Evolutionary conservation across 2,113 vertebrate genomes (phyloP), one percentile per base, ranked within the genome.

Genomic region (Anguilla japonica): DNA sequence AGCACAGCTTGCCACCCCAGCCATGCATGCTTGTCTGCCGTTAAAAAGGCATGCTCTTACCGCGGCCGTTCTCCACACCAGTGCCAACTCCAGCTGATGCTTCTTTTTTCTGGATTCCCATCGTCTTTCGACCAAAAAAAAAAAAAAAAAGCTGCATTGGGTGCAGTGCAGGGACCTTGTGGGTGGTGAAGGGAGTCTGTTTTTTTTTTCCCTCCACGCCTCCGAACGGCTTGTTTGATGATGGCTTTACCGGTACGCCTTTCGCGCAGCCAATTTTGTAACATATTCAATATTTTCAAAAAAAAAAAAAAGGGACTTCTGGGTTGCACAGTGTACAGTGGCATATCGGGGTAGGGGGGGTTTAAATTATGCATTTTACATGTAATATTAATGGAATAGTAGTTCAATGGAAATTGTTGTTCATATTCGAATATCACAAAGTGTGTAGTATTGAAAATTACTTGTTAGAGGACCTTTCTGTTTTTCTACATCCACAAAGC

Each of bases 261-360:
- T 43, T 34, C 71, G 83, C 63, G 86, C 56, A 80, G 81, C 85
- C 89, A 81, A 56, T 91, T 93, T 92, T 90, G 89, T 90, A 90
- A 89, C n/a, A 88, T 91, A 90, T 85, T 88, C 78, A 14, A 67
- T 39, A 90, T 79, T 83, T 87, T n/a, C 34, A 0, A 34, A 34
- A 34, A 81, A 34, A 34, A 34, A 81, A 60, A 82, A 43, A 29
- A 86, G 88, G 29, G 80, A 87, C 79, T 84, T 60, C 88, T 75
- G 22, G n/a, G 26, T 75, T 75, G 85, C 89, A 87, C 79, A 90
- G 85, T 92, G 92, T 89, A 88, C 82, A 89, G 79, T 15, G 86
- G 89, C 85, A 75, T 75, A 75, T 75, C 85, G 84, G 79, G 85
- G 87, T 83, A 86, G 86, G 88, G 90, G 87, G 88, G 81, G 88